phyloP scores from a whole-genome alignment of 35 echinoderm and acorn worm genomes.

The Ophiothrix spiculata region DNA sequence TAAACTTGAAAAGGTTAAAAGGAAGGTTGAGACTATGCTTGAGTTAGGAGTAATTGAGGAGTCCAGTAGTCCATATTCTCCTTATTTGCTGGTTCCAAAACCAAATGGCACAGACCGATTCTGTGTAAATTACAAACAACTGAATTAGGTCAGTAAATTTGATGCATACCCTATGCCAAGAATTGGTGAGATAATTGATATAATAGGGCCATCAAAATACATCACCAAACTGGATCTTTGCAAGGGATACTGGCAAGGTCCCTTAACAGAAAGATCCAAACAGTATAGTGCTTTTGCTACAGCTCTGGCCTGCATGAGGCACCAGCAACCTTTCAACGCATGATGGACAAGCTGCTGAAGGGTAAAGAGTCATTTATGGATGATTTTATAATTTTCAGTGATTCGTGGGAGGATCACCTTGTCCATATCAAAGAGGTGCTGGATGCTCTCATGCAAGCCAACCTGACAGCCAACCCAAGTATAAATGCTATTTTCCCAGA shows the following conservation, averaged over 20 bases:
- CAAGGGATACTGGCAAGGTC: slow-evolving; percentile 47
- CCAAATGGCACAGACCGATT: slow-evolving; percentile 32
- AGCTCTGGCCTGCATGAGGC: slow-evolving; percentile 50
- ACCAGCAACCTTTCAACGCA: slow-evolving; percentile 39
- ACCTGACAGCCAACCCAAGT: slow-evolving; percentile 38
- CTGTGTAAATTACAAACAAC: slow-evolving; percentile 34
- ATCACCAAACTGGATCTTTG: slow-evolving; percentile 39
- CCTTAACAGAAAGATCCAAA: slow-evolving; percentile 2
- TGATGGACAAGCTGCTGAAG: slow-evolving; percentile 34
- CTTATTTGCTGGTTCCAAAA: slow-evolving; percentile 12
- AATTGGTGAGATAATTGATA: slow-evolving; percentile 47
- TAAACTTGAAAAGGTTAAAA: neutral
- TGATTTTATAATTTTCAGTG: slow-evolving; percentile 46
- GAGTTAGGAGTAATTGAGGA: slow-evolving; percentile 35
- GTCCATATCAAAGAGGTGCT: neutral
- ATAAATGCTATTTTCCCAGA: slow-evolving; percentile 29
- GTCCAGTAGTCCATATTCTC: slow-evolving; percentile 29
- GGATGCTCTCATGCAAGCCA: slow-evolving; percentile 6
- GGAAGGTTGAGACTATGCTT: slow-evolving; percentile 49
- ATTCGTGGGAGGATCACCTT: slow-evolving; percentile 32
- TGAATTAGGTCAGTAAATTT: slow-evolving; percentile 51
- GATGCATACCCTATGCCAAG: slow-evolving; percentile 63
- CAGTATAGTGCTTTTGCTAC: slow-evolving; percentile 29
- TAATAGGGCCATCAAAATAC: slow-evolving; percentile 21
- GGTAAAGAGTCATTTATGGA: slow-evolving; percentile 36